Evolutionary conservation across 2,888 invertebrate genomes (phyloP), one percentile per base, ranked within the genome.

Genomic region (Phyllotreta cruciferae): DNA sequence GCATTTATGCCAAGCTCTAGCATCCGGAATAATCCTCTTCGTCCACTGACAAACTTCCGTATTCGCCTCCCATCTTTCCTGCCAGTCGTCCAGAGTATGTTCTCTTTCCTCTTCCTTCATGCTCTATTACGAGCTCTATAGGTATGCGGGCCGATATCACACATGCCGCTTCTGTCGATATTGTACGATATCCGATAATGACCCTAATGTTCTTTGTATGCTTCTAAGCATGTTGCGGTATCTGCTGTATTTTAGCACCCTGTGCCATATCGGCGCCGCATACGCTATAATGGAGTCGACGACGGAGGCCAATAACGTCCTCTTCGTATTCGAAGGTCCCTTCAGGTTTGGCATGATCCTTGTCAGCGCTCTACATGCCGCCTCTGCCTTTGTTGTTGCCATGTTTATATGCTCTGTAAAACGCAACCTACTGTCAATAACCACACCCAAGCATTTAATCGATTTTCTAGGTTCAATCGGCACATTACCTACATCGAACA

Each of bases 191-290:
- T 45, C 14, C 5, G 44, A 7, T 7, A 0, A 14, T 14, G 9
- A 44, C 44, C 13, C 14, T 7, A 9, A 39, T 39, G 7, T 8
- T 39, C 39, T 39, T 9, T 39, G 7, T 9, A 39, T 9, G n/a
- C n/a, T n/a, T 39, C 7, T 39, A 9, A 8, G 6, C 8, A 1
- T 47, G 0, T 14, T 35, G 9, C 13, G 8, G 47, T 47, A 47
- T 47, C 1, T 10, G n/a, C 3, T 53, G 2, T 6, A 35, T 9
- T 36, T 9, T 35, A 65, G 7, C 2, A 45, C 56, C 8, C 38
- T 13, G 8, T 38, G 10, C 61, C 65, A 65, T 34, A 66, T 39
- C n/a, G 64, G 53, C 1, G 66, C 50, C 0, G 64, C 62, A 13
- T 64, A 66, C 8, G 62, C 10, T 11, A 55, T 6, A 3, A 14